Conservation (phyloP, 2,797 vertebrate species). For the Enteromius radiatus region DNA sequence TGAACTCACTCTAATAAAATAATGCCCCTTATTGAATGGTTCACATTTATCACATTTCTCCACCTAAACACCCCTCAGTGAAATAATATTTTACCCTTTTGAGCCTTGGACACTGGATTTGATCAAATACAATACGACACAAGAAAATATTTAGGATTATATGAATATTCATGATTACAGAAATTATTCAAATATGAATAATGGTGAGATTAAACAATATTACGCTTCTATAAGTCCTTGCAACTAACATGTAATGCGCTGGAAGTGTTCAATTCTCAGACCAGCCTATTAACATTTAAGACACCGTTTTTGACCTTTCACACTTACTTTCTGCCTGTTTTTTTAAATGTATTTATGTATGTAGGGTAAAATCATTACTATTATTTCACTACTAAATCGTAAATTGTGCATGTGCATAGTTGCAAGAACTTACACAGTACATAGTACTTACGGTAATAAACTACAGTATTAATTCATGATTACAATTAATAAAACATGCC, state of each 20-base stretch:
- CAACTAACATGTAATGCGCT: conserved; percentile 11
- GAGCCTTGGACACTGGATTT: conserved; percentile 21
- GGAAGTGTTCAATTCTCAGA: neutral
- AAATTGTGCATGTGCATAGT: conserved; percentile 45
- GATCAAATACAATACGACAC: neutral
- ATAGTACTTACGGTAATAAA: conserved; percentile 59
- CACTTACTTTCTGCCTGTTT: neutral
- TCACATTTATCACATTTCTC: conserved; percentile 79
- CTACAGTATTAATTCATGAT: conserved; percentile 38
- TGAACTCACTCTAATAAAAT: conserved; percentile 69
- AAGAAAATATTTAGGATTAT: conserved; percentile 16
- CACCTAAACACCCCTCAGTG: conserved; percentile 70
- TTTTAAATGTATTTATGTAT: neutral
- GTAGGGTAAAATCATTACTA: conserved; percentile 2
- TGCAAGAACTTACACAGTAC: conserved; percentile 55
- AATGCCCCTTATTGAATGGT: conserved; percentile 75
- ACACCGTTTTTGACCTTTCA: neutral
- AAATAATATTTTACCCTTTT: conserved; percentile 60
- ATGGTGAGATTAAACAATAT: conserved; percentile 23
- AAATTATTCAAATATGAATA: conserved; percentile 25
- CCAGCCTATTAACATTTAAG: conserved; percentile 9
- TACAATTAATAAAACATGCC: conserved; percentile 44
- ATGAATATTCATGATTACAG: conserved; percentile 32
- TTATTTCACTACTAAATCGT: neutral
- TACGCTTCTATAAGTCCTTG: conserved; percentile 34